Evolutionary conservation across 2,888 invertebrate species (phyloP), one percentile per base, ranked within the genome.

Genomic region (Lutraria lutraria): DNA sequence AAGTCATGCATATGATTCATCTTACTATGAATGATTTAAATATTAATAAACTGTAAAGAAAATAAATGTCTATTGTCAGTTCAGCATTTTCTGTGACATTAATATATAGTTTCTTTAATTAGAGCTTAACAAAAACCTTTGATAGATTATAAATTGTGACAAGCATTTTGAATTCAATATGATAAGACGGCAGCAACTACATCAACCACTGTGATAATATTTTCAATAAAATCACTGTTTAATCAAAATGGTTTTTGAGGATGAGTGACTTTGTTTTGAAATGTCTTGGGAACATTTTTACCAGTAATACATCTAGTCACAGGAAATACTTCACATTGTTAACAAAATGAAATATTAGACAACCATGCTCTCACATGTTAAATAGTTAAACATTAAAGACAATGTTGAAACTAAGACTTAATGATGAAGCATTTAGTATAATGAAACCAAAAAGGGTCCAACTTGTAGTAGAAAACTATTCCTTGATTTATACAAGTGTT

Each of bases 1-100:
- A 81, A 81, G 29, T 54, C 81, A 81, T 54, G 81, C 53, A 81
- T 81, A 52, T 34, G n/a, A 68, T 25, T 68, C 63, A 25, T 25
- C 63, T 25, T 13, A 12, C 3, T 1, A 25, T 68, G 25, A 68
- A 68, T 25, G 12, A 68, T 68, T n/a, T 25, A 8, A 25, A 68
- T 12, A 68, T 68, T 25, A 68, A 68, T 68, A 68, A 12, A 68
- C 25, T 68, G 63, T 68, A 68, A 68, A 8, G 8, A 68, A 68
- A 56, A 56, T 56, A 56, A 15, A 68, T 43, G n/a, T 25, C 25
- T 68, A 25, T 68, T 68, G 63, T 68, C 63, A 25, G 63, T 68
- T 68, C 25, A 68, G 25, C 63, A 68, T 68, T 68, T 68, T 25
- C 63, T 68, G 63, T 68, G 63, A 68, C 10, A 8, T 8, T 25